Evolutionary conservation across 2,797 vertebrate genomes (phyloP).

Genomic region (Tokudaia muenninki): DNA sequence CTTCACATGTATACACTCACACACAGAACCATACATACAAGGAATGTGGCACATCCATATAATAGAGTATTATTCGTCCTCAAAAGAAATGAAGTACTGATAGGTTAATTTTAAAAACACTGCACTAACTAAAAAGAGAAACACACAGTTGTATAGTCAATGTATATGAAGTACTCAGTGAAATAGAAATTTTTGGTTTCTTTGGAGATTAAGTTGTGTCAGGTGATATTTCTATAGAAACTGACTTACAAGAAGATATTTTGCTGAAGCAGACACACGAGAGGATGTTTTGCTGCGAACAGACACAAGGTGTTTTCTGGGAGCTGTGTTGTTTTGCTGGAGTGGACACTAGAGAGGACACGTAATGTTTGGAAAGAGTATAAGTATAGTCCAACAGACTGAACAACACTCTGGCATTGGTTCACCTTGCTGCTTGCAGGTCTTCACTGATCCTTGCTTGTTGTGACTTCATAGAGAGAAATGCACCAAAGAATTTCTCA

Average conservation of each 20-base stretch:
- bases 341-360: neutral
- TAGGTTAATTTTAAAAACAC: conserved; percentile 28
- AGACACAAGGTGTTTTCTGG: neutral
- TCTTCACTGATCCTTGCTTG: neutral
- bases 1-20: neutral
- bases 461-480: neutral
- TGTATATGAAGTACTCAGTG: neutral
- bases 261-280: neutral
- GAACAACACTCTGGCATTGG: neutral
- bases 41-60: neutral
- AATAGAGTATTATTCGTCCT: neutral
- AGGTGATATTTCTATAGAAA: neutral
- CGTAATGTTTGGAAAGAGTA: neutral
- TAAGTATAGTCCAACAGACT: neutral
- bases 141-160: neutral
- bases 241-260: neutral
- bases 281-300: neutral
- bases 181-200: neutral
- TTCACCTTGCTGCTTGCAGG: neutral
- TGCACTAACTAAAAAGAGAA: neutral
- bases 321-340: neutral
- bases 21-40: neutral
- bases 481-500: neutral
- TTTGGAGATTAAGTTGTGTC: neutral
- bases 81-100: conserved; percentile 34